phyloP scores from a whole-genome alignment of 2,888 invertebrate species.

The Megastigmus dorsalis region DNA sequence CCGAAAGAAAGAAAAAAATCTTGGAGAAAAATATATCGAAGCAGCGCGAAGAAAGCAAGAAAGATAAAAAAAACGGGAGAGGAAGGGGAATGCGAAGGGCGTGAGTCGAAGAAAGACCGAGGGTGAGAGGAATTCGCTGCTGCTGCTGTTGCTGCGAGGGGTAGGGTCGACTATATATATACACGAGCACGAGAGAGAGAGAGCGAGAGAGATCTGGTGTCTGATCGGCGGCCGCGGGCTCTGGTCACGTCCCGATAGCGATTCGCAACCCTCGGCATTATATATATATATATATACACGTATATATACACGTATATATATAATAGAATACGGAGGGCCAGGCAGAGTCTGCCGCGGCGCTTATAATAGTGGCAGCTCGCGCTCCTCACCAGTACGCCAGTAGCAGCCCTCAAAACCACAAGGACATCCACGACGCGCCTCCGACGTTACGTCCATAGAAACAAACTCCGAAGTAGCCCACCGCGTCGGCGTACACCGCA shows the following conservation, averaged over 20 bases:
- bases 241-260: conserved; percentile 58
- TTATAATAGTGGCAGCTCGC: neutral
- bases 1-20: neutral
- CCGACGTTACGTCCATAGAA: too few relatives aligned
- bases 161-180: conserved; percentile 23
- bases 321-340: conserved; percentile 51
- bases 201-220: conserved; percentile 24
- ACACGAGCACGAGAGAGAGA: conserved; percentile 38
- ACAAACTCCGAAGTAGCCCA: neutral
- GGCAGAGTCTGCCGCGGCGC: too few relatives aligned
- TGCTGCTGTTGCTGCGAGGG: too few relatives aligned
- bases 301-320: too few relatives aligned
- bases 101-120: neutral
- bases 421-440: too few relatives aligned
- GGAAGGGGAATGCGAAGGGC: too few relatives aligned
- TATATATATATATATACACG: too few relatives aligned
- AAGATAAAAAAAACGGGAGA: neutral
- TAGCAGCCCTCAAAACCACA: conserved; percentile 50
- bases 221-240: conserved; percentile 58
- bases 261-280: conserved; percentile 50
- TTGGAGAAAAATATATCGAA: too few relatives aligned
- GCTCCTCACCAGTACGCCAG: conserved; percentile 32
- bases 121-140: neutral
- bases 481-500: neutral
- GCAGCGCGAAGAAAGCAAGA: neutral